Base-by-base conservation (phyloP, 2,113 vertebrate species). In the Corythornis madagascariensis region DNA sequence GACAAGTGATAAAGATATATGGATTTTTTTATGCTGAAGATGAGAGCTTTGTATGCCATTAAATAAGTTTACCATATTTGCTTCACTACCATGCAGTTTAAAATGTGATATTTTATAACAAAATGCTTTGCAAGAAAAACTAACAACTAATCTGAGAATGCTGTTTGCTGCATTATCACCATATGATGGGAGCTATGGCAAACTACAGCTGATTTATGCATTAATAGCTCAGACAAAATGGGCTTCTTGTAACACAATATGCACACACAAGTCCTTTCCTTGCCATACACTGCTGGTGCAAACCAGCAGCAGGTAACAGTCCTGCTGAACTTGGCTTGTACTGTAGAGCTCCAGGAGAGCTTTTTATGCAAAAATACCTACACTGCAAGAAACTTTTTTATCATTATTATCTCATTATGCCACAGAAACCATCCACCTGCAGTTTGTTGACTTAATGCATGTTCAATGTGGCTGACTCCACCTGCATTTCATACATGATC, bases 191-290 rank as follows among this genome's bases (percentile, higher is more conserved):
- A 69, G 57, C 79, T 40, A 25, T 4, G 45, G 45, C 22, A 74
- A 19, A n/a, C 7, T 19, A 61, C 29, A 79, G 53, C 73, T 91
- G 65, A 29, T 63, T 43, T 50, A 28, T 71, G 25, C 15, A 56
- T 8, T 1, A 73, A 10, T 66, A 61, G 63, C 42, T 73, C 55
- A 56, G 20, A 24, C 38, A 35, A 79, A 53, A 29, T 52, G 16
- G 21, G 25, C 31, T 35, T 56, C 40, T 57, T 72, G 48, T 59
- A 61, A 43, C 35, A 22, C 0, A 3, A 3, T 31, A 52, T 64
- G 11, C 0, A 0, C 18, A 28, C 1, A 0, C 3, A 53, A 70
- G 6, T 24, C 50, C 47, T 83, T 81, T 50, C 13, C 28, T 48
- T 67, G n/a, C 35, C 59, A 19, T 0, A 4, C 3, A 29, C 29